Base-by-base conservation (phyloP, 2,888 invertebrate species). In the Cataglyphis rosenhaueri region DNA sequence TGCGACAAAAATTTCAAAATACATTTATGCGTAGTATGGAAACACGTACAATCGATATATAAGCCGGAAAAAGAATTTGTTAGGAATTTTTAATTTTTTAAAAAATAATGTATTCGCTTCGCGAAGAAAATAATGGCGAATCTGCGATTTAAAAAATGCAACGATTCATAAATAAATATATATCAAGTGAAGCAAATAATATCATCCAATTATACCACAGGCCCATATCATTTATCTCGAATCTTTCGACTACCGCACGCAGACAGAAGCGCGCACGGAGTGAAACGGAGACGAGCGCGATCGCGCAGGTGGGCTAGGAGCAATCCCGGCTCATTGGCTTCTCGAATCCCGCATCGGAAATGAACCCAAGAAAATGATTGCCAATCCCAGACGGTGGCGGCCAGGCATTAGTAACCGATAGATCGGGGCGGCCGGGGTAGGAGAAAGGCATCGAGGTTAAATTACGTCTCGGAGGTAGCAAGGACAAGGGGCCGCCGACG, bases 361-460 rank as follows among this genome's bases (percentile, higher is more conserved):
- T 87, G 87, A 85, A 81, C 84, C 85, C 85, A 83, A 78, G 89
- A 87, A 91, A 91, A 88, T 90, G 89, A 92, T 92, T 89, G 90
- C 88, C 86, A 84, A 87, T 88, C 86, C 82, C 71, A 81, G 83
- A 66, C 86, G 86, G 86, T 85, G 85, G 83, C 82, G 84, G 84
- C 66, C 70, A 84, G 87, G 87, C 87, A 91, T 91, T 89, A 89
- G 91, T 87, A 89, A 90, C 86, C 88, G 86, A 90, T 91, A 89
- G 88, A 90, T 92, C 86, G 84, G 59, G 44, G 71, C 57, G 52
- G 38, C 32, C 61, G 81, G 83, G 74, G 44, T 32, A 83, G 41
- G 86, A 86, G 90, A 83, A 87, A 68, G 86, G 83, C 81, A 86
- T 70, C 79, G 79, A 87, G 90, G 90, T 92, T 91, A 91, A 92